phyloP scores from a whole-genome alignment of 2,797 vertebrate genomes.

The Glossophaga mutica region DNA sequence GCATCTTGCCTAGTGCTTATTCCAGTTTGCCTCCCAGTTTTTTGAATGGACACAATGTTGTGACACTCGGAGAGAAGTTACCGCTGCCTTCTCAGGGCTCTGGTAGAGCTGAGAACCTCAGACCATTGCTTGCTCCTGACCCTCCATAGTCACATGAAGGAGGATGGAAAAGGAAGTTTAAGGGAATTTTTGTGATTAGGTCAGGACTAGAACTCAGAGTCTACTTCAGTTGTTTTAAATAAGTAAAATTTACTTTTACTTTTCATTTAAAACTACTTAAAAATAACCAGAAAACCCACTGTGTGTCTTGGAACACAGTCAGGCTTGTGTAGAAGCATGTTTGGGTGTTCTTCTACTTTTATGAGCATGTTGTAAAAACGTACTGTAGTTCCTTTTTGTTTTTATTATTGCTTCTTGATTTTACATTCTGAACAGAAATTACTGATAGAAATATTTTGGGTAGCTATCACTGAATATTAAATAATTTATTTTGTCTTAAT shows the following conservation, averaged over 20 bases:
- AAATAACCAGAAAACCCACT: not conserved
- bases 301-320: not conserved
- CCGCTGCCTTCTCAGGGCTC: not conserved
- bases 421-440: constrained; percentile 38
- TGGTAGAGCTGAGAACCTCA: not conserved
- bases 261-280: constrained; percentile 15
- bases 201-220: not conserved
- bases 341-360: not conserved
- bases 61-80: not conserved
- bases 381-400: not conserved
- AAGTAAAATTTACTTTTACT: not conserved
- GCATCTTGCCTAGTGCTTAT: not conserved
- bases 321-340: not conserved
- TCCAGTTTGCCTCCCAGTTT: not conserved
- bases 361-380: not conserved
- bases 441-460: not conserved
- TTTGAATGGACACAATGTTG: not conserved
- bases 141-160: not conserved
- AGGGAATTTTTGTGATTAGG: not conserved
- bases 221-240: not conserved
- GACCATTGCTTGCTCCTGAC: not conserved
- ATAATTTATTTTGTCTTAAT: not conserved
- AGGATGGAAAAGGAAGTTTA: not conserved
- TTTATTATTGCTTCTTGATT: not conserved
- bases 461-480: not conserved